Percentiles rank a stretch among this genome's conserved stretches.
Evolutionary conservation across 2,888 invertebrate genomes (phyloP).

Genomic region (Leptura quadrifasciata): DNA sequence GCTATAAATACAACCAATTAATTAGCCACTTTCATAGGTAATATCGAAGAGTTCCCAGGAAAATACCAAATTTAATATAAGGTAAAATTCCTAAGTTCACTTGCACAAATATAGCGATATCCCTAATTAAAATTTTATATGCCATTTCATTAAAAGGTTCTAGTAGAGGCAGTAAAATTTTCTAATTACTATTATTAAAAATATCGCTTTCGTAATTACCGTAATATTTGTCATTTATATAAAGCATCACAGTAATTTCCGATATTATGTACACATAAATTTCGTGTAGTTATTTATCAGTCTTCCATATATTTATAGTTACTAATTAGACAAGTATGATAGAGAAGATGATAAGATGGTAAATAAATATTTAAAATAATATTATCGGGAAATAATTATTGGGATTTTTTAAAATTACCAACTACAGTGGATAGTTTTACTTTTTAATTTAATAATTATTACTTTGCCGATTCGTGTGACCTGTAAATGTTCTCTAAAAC

Average conservation of each 20-base stretch:
- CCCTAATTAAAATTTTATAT: slow-evolving; percentile 35
- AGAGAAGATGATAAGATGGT: too few species aligned
- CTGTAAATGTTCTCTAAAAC: too few species aligned
- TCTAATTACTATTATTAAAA: slow-evolving; percentile 24
- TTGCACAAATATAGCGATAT: slow-evolving; percentile 32
- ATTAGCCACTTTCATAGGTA: slow-evolving; percentile 35
- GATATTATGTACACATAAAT: neutral
- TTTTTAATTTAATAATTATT: too few species aligned
- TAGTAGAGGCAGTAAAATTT: slow-evolving; percentile 18
- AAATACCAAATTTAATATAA: slow-evolving; percentile 26
- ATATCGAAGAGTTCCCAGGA: slow-evolving; percentile 36
- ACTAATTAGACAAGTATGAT: too few species aligned
- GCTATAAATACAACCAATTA: slow-evolving; percentile 49
- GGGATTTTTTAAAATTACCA: too few species aligned
- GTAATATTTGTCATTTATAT: neutral
- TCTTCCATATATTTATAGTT: too few species aligned
- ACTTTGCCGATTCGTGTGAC: too few species aligned
- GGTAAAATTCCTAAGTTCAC: slow-evolving; percentile 25
- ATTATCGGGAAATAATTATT: too few species aligned
- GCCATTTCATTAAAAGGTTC: slow-evolving; percentile 22
- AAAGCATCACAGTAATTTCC: neutral
- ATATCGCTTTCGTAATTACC: neutral
- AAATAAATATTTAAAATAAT: too few species aligned
- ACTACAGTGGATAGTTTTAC: too few species aligned
- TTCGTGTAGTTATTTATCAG: neutral